A percentile compares a stretch with the other conserved stretches of the same genome.
Conservation (phyloP, 1,140 invertebrate species). For the Vollenhovia emeryi region DNA sequence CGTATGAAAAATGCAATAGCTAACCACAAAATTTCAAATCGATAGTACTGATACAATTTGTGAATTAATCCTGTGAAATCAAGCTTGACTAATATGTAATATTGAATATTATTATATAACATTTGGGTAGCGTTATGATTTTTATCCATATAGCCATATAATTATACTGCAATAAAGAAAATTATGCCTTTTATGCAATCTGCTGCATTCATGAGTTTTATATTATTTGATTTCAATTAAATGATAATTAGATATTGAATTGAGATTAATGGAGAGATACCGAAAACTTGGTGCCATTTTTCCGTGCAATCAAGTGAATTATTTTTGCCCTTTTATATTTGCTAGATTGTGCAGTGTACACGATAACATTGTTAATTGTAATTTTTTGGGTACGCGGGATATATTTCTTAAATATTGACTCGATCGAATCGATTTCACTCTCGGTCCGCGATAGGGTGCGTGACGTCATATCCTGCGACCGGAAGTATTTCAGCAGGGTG, state of each 20-base stretch:
- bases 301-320: background rate
- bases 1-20: background rate
- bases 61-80: background rate
- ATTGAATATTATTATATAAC: background rate
- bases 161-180: background rate
- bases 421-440: conserved; percentile 20
- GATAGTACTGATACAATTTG: background rate
- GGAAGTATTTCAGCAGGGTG: conserved; percentile 58
- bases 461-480: conserved; percentile 65
- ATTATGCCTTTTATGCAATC: background rate
- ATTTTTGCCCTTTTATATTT: background rate
- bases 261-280: background rate
- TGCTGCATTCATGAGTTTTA: background rate
- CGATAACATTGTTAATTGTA: background rate
- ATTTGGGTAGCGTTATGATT: background rate
- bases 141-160: background rate
- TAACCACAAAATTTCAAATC: background rate
- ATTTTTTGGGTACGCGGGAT: background rate
- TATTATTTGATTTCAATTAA: background rate
- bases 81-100: background rate
- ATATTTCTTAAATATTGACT: conserved; percentile 61
- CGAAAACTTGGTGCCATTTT: background rate
- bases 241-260: background rate
- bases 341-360: background rate
- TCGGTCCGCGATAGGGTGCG: background rate